A percentile compares a stretch with the other conserved stretches of the same genome.
Conservation (phyloP, 2,888 invertebrate species). For the Patella pellucida region DNA sequence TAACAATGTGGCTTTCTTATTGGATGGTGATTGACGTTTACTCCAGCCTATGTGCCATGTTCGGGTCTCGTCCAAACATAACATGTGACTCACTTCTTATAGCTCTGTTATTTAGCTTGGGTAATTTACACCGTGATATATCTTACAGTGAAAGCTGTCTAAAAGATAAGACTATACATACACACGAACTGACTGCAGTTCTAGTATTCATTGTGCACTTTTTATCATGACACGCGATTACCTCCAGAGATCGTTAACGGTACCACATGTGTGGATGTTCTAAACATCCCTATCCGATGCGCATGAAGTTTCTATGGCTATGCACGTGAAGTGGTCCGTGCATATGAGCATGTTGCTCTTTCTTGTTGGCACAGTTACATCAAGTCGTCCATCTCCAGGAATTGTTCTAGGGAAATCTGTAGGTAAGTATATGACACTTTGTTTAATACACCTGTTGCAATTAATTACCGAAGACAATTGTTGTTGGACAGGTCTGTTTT, state of each 20-base stretch:
- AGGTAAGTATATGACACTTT: background rate
- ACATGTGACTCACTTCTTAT: background rate
- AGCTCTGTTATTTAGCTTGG: background rate
- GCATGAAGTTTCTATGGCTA: conserved; percentile 11
- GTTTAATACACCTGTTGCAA: no score
- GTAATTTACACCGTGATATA: no score
- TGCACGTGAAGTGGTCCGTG: background rate
- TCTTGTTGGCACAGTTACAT: background rate
- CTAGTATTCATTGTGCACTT: no score
- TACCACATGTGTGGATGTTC: background rate
- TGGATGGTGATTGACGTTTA: background rate
- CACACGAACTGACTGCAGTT: no score
- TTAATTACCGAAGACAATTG: no score
- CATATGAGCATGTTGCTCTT: background rate
- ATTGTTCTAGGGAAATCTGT: background rate
- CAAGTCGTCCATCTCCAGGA: background rate
- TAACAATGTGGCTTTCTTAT: background rate
- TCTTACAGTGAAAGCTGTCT: no score
- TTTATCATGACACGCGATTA: no score
- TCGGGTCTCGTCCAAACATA: background rate
- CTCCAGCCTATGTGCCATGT: background rate
- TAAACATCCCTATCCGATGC: conserved; percentile 1
- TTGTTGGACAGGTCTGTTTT: no score
- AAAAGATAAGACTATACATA: no score
- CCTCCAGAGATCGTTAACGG: background rate